phyloP scores from a whole-genome alignment of 2,797 vertebrate species.

The Amniataba percoides region DNA sequence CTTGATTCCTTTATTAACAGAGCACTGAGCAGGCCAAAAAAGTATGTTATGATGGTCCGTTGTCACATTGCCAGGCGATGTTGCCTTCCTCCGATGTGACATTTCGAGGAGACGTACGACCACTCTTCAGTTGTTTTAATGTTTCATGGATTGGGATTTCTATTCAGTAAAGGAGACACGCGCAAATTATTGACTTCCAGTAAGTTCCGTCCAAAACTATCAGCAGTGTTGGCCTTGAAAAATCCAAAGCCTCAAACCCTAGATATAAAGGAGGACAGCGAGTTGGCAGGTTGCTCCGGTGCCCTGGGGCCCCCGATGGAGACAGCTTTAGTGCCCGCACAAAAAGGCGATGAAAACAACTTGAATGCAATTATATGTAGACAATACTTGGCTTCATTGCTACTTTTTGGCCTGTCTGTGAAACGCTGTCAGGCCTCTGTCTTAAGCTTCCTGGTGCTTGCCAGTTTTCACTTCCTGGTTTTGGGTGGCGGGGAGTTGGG shows the following conservation, averaged over 20 bases:
- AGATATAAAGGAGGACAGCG: conserved; percentile 69
- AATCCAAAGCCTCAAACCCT: conserved; percentile 30
- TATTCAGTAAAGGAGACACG: background rate
- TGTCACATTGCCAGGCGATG: background rate
- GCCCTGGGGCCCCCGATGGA: conserved; percentile 57
- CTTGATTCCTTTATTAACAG: background rate
- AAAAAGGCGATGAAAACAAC: conserved; percentile 35
- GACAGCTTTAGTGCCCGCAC: conserved; percentile 35
- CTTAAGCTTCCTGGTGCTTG: conserved; percentile 29
- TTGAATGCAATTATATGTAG: conserved; percentile 34
- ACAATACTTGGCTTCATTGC: conserved; percentile 33
- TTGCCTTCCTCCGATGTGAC: background rate
- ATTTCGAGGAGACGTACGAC: conserved; percentile 23
- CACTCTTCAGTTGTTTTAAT: conserved; percentile 24
- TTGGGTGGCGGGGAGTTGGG: background rate
- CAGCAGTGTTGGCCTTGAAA: conserved; percentile 20
- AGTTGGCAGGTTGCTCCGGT: conserved; percentile 75
- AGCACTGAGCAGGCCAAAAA: background rate
- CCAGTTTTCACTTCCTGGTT: conserved; percentile 60
- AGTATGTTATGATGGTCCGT: background rate
- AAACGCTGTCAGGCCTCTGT: conserved; percentile 24
- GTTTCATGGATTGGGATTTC: background rate
- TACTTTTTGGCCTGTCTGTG: conserved; percentile 21
- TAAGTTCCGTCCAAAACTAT: conserved; percentile 17
- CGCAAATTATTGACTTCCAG: conserved; percentile 5